Conservation (phyloP, 2,888 invertebrate genomes). For the Limnephilus rhombicus region DNA sequence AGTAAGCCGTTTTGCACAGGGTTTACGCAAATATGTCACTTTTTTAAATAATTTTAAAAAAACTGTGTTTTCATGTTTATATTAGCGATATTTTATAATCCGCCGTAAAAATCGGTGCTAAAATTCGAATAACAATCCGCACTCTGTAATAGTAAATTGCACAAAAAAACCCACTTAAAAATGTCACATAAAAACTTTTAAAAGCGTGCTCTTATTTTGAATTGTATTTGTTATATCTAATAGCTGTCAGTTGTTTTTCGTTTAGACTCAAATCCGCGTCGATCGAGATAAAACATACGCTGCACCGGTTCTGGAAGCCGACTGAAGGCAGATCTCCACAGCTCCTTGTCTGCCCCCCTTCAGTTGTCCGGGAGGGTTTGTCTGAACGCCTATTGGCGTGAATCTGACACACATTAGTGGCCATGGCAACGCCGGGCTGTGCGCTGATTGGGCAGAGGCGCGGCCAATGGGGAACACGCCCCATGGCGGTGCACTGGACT, state of each 20-base stretch:
- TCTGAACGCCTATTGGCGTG: constrained; percentile 67
- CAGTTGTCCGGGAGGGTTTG: constrained; percentile 65
- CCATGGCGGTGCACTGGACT: neutral
- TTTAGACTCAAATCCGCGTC: neutral
- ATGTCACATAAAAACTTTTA: neutral
- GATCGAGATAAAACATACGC: neutral
- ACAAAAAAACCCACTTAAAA: neutral
- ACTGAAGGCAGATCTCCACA: constrained; percentile 32
- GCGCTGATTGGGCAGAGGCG: constrained; percentile 68
- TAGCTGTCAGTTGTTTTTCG: neutral
- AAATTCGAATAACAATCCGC: neutral
- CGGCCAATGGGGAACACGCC: constrained; percentile 44
- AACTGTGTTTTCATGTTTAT: neutral
- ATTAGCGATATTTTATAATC: neutral
- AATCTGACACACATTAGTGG: constrained; percentile 63
- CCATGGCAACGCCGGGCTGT: constrained; percentile 66
- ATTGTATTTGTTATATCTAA: neutral
- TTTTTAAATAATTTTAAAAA: neutral
- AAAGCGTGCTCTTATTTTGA: neutral
- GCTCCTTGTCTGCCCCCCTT: constrained; percentile 2
- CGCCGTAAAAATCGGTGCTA: neutral
- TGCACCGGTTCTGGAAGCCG: constrained; percentile 16
- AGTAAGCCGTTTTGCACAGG: neutral
- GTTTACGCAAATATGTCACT: neutral
- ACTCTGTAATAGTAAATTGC: neutral